These are phyloP conservation scores for Donacobius atricapilla DNA, from an alignment of 2,113 vertebrate genomes.

Conservation along the genomic window DNA sequence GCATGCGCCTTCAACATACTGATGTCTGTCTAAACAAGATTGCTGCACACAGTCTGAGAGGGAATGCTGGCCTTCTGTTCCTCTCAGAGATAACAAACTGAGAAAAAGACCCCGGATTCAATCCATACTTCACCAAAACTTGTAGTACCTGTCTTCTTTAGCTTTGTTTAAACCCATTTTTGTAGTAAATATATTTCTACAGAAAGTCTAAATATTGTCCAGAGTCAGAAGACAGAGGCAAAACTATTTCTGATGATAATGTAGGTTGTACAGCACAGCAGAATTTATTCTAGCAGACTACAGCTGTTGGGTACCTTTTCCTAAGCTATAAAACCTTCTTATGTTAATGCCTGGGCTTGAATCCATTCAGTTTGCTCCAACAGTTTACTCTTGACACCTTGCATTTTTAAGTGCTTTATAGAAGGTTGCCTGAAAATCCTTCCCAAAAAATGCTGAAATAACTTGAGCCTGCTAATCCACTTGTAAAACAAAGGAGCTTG, in stretches of 20 bases:
- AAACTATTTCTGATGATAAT: not conserved
- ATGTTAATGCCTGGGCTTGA: not conserved
- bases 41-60: not conserved
- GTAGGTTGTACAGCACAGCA: not conserved
- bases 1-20: not conserved
- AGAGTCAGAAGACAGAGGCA: not conserved
- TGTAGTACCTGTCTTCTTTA: not conserved
- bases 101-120: not conserved
- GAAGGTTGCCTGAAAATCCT: not conserved
- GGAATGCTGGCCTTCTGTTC: not conserved
- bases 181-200: not conserved
- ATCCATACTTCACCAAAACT: not conserved
- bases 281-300: not conserved
- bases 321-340: not conserved
- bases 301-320: not conserved
- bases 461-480: not conserved
- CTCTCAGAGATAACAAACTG: not conserved
- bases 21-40: not conserved
- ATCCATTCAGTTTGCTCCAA: not conserved
- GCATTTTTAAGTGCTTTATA: not conserved
- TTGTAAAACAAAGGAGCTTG: not conserved
- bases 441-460: not conserved
- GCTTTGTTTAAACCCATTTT: not conserved
- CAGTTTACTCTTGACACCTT: not conserved
- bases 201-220: not conserved